Evolutionary conservation across 1,140 invertebrate species (phyloP), one percentile per base, ranked within the genome.

Genomic region (Drosophila lowei): DNA sequence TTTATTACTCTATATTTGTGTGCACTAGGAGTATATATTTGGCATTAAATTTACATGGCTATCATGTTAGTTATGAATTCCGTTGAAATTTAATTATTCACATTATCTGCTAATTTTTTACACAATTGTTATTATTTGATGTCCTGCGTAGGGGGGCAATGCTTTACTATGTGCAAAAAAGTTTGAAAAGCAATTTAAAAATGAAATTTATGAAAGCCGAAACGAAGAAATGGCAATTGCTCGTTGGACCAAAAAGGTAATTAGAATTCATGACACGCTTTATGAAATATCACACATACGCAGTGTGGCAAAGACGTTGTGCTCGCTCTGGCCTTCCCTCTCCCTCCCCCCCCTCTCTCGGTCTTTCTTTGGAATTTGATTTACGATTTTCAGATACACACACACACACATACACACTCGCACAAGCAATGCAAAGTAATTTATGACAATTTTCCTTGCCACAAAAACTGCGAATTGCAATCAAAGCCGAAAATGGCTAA

Each of bases 261-360:
- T 86, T 86, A 86, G 81, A 86, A 86, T 86, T 86, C 81, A 86
- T 81, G 81, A 86, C 81, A 86, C 81, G 83, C 71, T 80, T 11
- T 78, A 75, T 86, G 83, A 86, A 86, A 86, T 86, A 86, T 86
- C 83, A 86, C 83, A 88, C 81, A 86, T 86, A 86, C 83, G 83
- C 78, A 88, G 73, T 67, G 83, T 86, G 77, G 56, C 59, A 55
- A 59, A 52, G 46, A 56, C 62, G 60, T 43, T 65, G 55, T 74
- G 66, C 58, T 55, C 38, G 16, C 13, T 46, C n/a, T n/a, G 6
- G 9, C 6, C 6, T 63, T 15, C 44, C 16, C 2, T 15, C 28
- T 25, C 21, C 9, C 23, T 13, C 23, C n/a, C 48, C 48, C 11
- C 63, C 18, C 43, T 34, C 34, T 28, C 63, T 23, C 50, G 15